phyloP scores from a whole-genome alignment of 2,797 vertebrate genomes.

The Pangasius sanitwongsei region DNA sequence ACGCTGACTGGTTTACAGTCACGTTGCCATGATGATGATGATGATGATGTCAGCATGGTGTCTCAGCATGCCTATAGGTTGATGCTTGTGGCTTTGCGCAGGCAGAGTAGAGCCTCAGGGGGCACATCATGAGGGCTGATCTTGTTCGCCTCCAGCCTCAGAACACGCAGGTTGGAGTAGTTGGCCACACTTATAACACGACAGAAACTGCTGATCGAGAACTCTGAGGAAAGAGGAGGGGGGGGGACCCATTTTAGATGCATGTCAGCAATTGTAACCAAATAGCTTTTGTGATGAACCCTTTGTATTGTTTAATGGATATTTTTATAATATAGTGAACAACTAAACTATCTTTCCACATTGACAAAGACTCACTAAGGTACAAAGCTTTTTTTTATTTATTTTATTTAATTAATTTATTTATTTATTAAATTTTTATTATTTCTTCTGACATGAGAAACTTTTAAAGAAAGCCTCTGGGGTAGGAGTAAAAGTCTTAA shows the following conservation, averaged over 20 bases:
- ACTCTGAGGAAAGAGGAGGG: conserved; percentile 76
- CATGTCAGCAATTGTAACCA: neutral
- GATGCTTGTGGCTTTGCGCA: conserved; percentile 83
- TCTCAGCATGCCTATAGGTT: conserved; percentile 64
- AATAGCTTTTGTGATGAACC: neutral
- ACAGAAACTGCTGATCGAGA: conserved; percentile 91
- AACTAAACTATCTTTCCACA: neutral
- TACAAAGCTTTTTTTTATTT: neutral
- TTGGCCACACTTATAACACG: conserved; percentile 77
- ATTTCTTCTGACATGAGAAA: neutral
- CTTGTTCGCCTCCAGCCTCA: conserved; percentile 90
- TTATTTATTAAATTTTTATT: neutral
- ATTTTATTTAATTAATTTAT: no score
- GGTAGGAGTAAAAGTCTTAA: neutral
- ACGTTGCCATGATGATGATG: neutral
- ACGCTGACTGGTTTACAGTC: neutral
- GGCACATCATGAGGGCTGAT: conserved; percentile 83
- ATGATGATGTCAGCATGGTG: neutral
- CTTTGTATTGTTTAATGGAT: neutral
- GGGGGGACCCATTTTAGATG: no score
- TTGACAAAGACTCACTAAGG: neutral
- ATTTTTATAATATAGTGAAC: neutral
- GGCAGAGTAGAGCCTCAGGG: conserved; percentile 86
- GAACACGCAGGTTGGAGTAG: conserved; percentile 86
- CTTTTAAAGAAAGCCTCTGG: neutral